Percentiles rank a stretch among this genome's conserved stretches.
phyloP scores from a whole-genome alignment of 2,888 invertebrate genomes.

The Lathronympha strigana region DNA sequence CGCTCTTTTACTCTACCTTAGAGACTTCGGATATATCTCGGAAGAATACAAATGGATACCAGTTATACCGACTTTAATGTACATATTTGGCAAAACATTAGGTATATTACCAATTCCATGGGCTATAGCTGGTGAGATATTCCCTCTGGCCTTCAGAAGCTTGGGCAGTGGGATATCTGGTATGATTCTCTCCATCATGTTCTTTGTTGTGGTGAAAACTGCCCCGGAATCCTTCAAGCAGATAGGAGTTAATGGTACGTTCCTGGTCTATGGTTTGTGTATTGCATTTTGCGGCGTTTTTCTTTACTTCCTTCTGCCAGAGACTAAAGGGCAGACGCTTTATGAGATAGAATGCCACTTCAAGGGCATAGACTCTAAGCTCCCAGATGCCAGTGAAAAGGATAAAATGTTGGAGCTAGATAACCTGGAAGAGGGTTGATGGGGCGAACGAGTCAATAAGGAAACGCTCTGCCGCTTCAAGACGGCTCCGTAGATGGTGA shows the following conservation, averaged over 20 bases:
- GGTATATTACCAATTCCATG: slow-evolving; percentile 88
- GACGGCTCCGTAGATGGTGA: slow-evolving; percentile 56
- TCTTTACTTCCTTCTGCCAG: slow-evolving; percentile 85
- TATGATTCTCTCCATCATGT: slow-evolving; percentile 85
- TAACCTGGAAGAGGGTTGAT: slow-evolving; percentile 73
- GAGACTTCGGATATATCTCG: slow-evolving; percentile 65
- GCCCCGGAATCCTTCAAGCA: slow-evolving; percentile 82
- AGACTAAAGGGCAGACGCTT: slow-evolving; percentile 87
- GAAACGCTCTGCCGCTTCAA: slow-evolving; percentile 63
- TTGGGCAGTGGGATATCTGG: slow-evolving; percentile 87
- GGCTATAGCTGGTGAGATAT: slow-evolving; percentile 89
- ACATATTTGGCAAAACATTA: slow-evolving; percentile 83
- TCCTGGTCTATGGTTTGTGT: slow-evolving; percentile 83
- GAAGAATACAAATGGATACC: slow-evolving; percentile 73
- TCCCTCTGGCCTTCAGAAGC: slow-evolving; percentile 85
- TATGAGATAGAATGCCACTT: slow-evolving; percentile 87
- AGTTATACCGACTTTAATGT: slow-evolving; percentile 78
- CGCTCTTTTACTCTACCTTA: slow-evolving; percentile 70
- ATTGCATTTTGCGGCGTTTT: slow-evolving; percentile 83
- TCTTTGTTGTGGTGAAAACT: slow-evolving; percentile 87
- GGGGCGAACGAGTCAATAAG: slow-evolving; percentile 46
- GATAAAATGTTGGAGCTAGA: slow-evolving; percentile 71
- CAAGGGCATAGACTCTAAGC: slow-evolving; percentile 56
- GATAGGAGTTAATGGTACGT: slow-evolving; percentile 84
- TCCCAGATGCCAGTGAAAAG: slow-evolving; percentile 53